Conservation (phyloP, 1,140 invertebrate genomes). For the Semibalanus balanoides region DNA sequence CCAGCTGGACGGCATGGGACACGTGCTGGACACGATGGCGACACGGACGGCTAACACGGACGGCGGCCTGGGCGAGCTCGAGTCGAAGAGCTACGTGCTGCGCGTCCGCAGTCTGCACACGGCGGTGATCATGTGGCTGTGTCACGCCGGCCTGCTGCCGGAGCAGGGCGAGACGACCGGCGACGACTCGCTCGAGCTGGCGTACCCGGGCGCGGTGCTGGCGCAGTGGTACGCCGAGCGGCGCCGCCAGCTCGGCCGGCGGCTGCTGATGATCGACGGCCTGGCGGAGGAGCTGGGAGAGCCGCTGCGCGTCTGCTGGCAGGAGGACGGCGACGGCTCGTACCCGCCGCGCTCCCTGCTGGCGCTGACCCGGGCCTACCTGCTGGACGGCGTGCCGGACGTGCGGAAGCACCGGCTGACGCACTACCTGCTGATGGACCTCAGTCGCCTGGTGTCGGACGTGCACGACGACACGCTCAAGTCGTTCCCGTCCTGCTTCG, state of each 20-base stretch:
- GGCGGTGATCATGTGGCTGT: conserved; percentile 64
- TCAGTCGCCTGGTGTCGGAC: conserved; percentile 45
- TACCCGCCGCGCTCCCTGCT: conserved; percentile 72
- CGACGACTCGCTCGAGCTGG: conserved; percentile 28
- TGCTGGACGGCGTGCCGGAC: conserved; percentile 41
- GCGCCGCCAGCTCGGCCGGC: conserved; percentile 19
- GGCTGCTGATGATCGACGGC: conserved; percentile 39
- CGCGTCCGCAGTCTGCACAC: conserved; percentile 53
- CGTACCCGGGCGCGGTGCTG: conserved; percentile 42
- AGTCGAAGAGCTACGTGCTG: conserved; percentile 44
- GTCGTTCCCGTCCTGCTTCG: conserved; percentile 54
- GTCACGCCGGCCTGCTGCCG: conserved; percentile 55
- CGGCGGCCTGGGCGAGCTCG: conserved; percentile 38
- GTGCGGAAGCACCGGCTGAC: conserved; percentile 57
- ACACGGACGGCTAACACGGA: conserved; percentile 37
- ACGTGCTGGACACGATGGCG: neutral
- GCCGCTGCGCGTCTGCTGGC: conserved; percentile 40
- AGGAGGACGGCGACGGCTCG: conserved; percentile 44
- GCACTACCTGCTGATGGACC: conserved; percentile 64
- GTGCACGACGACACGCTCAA: conserved; percentile 43
- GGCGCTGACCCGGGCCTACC: conserved; percentile 52
- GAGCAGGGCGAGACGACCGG: conserved; percentile 39
- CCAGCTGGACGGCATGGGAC: conserved; percentile 21
- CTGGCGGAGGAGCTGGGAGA: conserved; percentile 29
- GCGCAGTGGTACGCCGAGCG: conserved; percentile 37